Conservation (phyloP, 2,113 vertebrate genomes). For the Syngnathus floridae region DNA sequence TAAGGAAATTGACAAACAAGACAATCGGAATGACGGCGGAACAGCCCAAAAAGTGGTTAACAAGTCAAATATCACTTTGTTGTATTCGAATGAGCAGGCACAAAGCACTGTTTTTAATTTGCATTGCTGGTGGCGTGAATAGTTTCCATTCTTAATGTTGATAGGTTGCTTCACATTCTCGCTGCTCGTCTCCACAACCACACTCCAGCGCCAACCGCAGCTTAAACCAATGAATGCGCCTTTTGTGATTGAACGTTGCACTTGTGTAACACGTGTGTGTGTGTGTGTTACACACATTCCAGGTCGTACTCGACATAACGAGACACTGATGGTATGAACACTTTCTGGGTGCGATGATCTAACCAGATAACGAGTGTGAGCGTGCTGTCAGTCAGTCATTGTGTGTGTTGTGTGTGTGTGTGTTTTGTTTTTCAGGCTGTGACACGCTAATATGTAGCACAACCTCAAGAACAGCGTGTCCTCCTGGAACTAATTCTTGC, state of each 20-base stretch:
- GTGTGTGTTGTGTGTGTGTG: not conserved
- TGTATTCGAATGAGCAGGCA: not conserved
- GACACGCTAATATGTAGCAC: conserved; percentile 14
- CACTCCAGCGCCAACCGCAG: not conserved
- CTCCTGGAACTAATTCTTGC: conserved; percentile 15
- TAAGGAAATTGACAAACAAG: not conserved
- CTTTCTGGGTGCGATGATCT: conserved; percentile 10
- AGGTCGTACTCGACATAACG: conserved; percentile 13
- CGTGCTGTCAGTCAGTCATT: not conserved
- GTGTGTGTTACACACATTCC: not conserved
- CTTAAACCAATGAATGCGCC: not conserved
- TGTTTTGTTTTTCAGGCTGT: conserved; percentile 5
- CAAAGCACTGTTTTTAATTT: not conserved
- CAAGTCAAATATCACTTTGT: not conserved
- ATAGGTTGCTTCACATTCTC: not conserved
- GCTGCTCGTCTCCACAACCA: not conserved
- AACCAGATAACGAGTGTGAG: conserved; percentile 17
- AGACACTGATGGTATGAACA: conserved; percentile 25
- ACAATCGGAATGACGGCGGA: not conserved
- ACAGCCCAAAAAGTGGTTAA: not conserved
- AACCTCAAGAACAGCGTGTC: conserved; percentile 32
- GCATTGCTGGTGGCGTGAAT: conserved; percentile 1
- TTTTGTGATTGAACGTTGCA: not conserved
- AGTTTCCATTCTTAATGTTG: not conserved
- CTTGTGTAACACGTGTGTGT: not conserved